Evolutionary conservation across 2,113 vertebrate genomes (phyloP), one percentile per base, ranked within the genome.

Genomic region (Collichthys lucidus): DNA sequence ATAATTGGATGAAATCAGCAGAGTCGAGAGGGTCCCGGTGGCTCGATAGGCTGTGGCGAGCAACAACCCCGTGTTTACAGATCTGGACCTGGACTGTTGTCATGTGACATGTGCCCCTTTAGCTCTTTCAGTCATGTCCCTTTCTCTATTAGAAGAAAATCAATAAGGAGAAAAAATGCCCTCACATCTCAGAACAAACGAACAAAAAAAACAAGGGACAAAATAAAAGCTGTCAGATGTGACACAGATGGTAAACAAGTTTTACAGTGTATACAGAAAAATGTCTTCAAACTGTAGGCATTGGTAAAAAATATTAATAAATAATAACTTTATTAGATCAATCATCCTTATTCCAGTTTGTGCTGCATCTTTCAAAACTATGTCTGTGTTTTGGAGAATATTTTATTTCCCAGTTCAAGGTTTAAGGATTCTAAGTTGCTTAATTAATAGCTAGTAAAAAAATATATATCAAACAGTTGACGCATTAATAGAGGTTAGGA

Each of bases 1-100:
- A 60, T 83, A 88, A 91, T 77, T 77, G 79, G 68, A 88, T 69
- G 56, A 81, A 77, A 77, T 81, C 77, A 42, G 80, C 75, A 44
- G 80, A 85, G 82, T 71, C 3, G 29, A 67, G 42, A 70, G 71
- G 24, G 11, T 74, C 52, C 35, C 44, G 11, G 35, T 67, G 74
- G 55, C 72, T 26, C 14, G 26, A 61, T 31, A n/a, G 52, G 57
- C 57, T 73, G 46, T 50, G 24, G 46, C 19, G 7, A 59, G 35
- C 11, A 63, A 79, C 24, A 16, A 16, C 68, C 50, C 29, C 1
- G 12, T 73, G 75, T 79, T 74, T 85, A 62, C 77, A 66, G 61
- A 77, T 79, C 40, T 63, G 56, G n/a, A n/a, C 15, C 3, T 46
- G 50, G 47, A 19, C 47, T 61, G 19, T 53, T 60, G 26, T 67